phyloP scores from a whole-genome alignment of 2,888 invertebrate species.

The Apodemia zela region DNA sequence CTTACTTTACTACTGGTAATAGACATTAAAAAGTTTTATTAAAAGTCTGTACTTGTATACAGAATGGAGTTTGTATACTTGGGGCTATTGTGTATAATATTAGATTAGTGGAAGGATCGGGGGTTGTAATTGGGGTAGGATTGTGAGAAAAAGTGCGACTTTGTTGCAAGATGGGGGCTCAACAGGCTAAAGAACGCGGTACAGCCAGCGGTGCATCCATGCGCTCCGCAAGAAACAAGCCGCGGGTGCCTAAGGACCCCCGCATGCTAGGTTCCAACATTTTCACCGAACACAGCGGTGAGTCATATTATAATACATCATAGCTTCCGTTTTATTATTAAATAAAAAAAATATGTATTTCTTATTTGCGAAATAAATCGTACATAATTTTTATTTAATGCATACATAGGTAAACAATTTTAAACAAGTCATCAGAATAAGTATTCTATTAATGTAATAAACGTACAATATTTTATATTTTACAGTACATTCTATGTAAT shows the following conservation, averaged over 20 bases:
- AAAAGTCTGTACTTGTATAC: constrained; percentile 27
- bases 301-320: constrained; percentile 54
- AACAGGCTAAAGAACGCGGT: constrained; percentile 95
- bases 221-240: constrained; percentile 65
- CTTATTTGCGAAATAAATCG: no score
- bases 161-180: constrained; percentile 88
- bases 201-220: constrained; percentile 86
- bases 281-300: constrained; percentile 97
- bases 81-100: constrained; percentile 50
- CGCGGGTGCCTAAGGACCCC: constrained; percentile 85
- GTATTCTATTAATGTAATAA: not conserved
- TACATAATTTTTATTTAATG: no score
- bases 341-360: not conserved
- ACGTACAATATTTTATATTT: not conserved
- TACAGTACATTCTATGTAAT: not conserved
- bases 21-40: constrained; percentile 19
- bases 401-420: no score
- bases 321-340: not conserved
- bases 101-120: constrained; percentile 50
- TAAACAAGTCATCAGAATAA: no score
- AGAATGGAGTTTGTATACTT: constrained; percentile 49
- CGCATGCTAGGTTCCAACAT: constrained; percentile 93
- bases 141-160: constrained; percentile 84
- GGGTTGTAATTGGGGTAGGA: constrained; percentile 43
- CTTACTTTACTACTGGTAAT: constrained; percentile 25